Evolutionary conservation across 2,797 vertebrate species (phyloP).

Genomic region (Buceros bicornis): DNA sequence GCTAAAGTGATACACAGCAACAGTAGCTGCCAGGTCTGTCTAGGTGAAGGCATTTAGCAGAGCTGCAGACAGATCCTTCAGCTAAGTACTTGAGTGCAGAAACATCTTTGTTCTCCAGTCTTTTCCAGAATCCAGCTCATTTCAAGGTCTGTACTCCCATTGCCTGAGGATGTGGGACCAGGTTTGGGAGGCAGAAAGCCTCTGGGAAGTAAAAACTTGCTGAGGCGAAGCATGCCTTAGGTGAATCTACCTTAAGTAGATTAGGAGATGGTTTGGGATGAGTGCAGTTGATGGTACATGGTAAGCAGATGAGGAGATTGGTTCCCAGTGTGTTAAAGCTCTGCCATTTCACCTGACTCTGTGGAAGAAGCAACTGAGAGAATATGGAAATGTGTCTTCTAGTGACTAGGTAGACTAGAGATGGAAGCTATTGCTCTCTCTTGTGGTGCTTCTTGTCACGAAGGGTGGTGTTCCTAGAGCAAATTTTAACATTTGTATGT

Average conservation of each 20-base stretch:
- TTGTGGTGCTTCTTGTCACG: neutral
- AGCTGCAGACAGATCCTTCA: constrained; percentile 18
- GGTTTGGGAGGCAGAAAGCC: neutral
- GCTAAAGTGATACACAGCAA: neutral
- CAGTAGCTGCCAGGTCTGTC: constrained; percentile 4
- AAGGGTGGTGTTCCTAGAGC: neutral
- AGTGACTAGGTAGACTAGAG: neutral
- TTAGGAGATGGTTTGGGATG: neutral
- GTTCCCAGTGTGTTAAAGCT: neutral
- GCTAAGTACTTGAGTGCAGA: constrained; percentile 10
- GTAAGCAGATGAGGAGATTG: neutral
- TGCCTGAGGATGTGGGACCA: neutral
- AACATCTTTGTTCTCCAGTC: neutral
- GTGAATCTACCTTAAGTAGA: neutral
- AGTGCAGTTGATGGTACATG: neutral
- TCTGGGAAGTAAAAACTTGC: neutral
- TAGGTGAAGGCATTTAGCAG: neutral
- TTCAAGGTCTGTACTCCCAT: neutral
- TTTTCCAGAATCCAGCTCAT: neutral
- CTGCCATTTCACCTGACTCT: neutral
- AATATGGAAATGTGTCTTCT: neutral
- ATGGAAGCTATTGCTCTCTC: neutral
- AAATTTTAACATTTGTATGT: neutral
- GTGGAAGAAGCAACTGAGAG: neutral
- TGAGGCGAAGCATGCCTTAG: neutral